These are phyloP conservation scores for Siphlonurus alternatus DNA, from an alignment of 2,888 invertebrate genomes.

Conservation along the genomic window DNA sequence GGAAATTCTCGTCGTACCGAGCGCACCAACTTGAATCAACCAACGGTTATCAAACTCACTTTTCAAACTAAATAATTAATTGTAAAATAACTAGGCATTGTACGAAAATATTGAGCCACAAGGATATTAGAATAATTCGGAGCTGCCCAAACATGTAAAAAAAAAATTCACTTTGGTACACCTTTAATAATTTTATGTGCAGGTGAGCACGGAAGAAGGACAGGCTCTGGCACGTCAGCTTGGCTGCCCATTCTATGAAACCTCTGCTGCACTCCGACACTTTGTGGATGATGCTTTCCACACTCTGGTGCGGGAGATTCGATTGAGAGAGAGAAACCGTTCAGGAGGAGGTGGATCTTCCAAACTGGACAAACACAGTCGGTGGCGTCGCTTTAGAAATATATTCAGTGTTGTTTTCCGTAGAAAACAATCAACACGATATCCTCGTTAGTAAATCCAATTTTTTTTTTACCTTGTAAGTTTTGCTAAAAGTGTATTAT, in stretches of 20 bases:
- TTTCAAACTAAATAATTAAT: too few species aligned
- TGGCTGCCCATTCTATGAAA: conserved; percentile 83
- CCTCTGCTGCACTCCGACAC: conserved; percentile 72
- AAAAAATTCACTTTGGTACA: too few species aligned
- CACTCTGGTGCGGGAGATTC: conserved; percentile 72
- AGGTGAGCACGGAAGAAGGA: conserved; percentile 72
- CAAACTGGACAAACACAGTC: conserved; percentile 45
- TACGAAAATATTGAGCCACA: too few species aligned
- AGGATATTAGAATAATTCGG: too few species aligned
- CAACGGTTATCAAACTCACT: too few species aligned
- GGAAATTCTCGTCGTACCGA: too few species aligned
- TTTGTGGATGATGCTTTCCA: conserved; percentile 86
- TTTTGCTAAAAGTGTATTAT: too few species aligned
- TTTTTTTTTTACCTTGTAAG: too few species aligned
- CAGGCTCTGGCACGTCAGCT: conserved; percentile 65
- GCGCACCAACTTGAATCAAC: too few species aligned
- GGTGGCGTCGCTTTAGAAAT: conserved; percentile 68
- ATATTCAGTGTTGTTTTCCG: conserved; percentile 70
- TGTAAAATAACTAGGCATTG: too few species aligned
- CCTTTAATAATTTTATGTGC: conserved; percentile 10
- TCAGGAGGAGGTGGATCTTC: conserved; percentile 29
- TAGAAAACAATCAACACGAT: conserved; percentile 1
- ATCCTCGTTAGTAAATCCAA: not conserved
- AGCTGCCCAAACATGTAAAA: too few species aligned
- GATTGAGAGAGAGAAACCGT: conserved; percentile 41